These are phyloP conservation scores for Heliconius hortense DNA, from an alignment of 2,888 invertebrate genomes.

Conservation along the genomic window DNA sequence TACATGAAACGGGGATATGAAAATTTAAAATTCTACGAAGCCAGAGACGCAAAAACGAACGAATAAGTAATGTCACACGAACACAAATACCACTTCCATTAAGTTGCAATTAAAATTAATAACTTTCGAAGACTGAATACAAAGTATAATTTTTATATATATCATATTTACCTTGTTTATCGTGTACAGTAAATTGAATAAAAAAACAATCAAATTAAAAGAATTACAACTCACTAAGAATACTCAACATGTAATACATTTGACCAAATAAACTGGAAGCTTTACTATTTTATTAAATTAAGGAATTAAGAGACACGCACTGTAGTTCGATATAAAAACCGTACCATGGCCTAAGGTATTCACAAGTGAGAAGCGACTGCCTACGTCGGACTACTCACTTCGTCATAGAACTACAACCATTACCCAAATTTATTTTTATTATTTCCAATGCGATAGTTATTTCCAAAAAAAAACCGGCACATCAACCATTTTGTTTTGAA, in stretches of 20 bases:
- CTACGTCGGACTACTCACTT: constrained; percentile 81
- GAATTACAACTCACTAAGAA: constrained; percentile 66
- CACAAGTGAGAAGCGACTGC: constrained; percentile 81
- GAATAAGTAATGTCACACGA: not conserved
- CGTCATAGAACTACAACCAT: constrained; percentile 55
- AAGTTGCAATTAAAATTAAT: not conserved
- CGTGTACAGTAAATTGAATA: constrained; percentile 31
- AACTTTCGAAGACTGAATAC: no score
- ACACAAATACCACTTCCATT: not conserved
- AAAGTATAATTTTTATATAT: no score
- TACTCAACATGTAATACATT: constrained; percentile 63
- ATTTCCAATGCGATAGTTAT: constrained; percentile 44
- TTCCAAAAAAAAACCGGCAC: constrained; percentile 28
- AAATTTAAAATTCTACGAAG: not conserved
- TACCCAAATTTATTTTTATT: constrained; percentile 43
- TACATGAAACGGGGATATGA: not conserved
- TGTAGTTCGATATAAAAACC: constrained; percentile 71
- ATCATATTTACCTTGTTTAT: constrained; percentile 19
- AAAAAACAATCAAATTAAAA: constrained; percentile 49
- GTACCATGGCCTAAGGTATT: constrained; percentile 41
- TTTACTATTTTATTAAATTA: constrained; percentile 81
- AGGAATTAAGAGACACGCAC: constrained; percentile 79
- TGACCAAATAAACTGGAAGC: constrained; percentile 75
- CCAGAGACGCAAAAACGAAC: not conserved
- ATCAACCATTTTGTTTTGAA: constrained; percentile 53